Conservation (phyloP, 2,797 vertebrate species). For the Moxostoma hubbsi region DNA sequence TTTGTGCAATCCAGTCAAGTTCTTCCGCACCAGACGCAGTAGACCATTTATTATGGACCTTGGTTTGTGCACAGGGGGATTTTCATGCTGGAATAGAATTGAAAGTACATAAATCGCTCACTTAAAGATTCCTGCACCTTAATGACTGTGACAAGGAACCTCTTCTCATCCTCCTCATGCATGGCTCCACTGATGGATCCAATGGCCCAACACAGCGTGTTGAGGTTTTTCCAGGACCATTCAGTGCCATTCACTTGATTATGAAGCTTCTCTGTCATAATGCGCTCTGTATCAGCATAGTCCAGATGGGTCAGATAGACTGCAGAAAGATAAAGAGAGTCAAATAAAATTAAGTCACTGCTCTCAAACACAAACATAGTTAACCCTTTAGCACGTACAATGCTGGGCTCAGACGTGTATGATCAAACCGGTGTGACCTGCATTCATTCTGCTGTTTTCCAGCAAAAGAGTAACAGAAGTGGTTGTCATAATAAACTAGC, state of each 20-base stretch:
- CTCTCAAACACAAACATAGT: background rate
- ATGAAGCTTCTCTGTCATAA: slow-evolving; percentile 98
- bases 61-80: no score
- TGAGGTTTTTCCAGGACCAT: slow-evolving; percentile 99
- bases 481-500: no score
- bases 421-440: no score
- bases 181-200: slow-evolving; percentile 98
- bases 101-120: background rate
- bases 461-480: no score
- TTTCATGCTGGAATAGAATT: no score
- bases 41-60: no score
- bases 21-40: no score
- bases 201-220: slow-evolving; percentile 97
- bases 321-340: slow-evolving; percentile 58
- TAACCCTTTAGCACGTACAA: no score
- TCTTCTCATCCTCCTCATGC: slow-evolving; percentile 98
- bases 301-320: slow-evolving; percentile 98
- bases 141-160: slow-evolving; percentile 97
- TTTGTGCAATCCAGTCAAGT: no score
- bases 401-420: no score
- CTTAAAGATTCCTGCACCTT: slow-evolving; percentile 79
- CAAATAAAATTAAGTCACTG: background rate
- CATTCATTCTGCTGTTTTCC: no score
- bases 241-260: slow-evolving; percentile 98
- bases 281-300: slow-evolving; percentile 96